Evolutionary conservation across 2,113 vertebrate species (phyloP).

Genomic region (Mustela nigripes): DNA sequence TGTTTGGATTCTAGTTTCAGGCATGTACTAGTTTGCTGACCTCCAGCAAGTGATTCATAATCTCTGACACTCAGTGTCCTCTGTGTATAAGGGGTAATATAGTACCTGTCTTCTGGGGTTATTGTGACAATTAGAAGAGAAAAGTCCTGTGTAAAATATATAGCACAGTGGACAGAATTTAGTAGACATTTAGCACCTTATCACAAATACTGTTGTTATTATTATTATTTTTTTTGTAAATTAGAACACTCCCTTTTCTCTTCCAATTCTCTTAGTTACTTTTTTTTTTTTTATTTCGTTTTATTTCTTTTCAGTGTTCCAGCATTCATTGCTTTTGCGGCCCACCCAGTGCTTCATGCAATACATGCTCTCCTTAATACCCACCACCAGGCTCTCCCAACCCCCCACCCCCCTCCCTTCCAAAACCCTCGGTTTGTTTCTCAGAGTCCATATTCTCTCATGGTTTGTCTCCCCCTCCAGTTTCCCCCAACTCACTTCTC

Average conservation of each 20-base stretch:
- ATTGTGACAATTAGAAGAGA: constrained; percentile 24
- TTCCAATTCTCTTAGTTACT: background rate
- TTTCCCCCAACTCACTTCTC: no score
- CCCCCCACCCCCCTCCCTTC: no score
- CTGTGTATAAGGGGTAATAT: background rate
- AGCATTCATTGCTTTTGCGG: no score
- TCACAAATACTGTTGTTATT: background rate
- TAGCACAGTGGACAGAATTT: background rate
- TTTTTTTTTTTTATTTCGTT: background rate
- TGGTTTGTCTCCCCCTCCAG: no score
- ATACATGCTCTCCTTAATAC: no score
- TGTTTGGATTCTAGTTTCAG: background rate
- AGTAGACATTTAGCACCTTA: background rate
- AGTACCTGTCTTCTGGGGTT: background rate
- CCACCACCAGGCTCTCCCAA: no score
- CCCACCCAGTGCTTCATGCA: no score
- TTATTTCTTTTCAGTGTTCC: no score
- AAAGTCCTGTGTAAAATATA: background rate
- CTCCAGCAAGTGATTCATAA: background rate
- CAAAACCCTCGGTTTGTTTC: no score
- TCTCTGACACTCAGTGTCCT: background rate
- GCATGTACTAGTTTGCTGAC: background rate
- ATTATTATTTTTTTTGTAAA: background rate
- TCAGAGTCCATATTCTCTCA: no score
- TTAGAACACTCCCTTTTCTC: background rate